Base-by-base conservation (phyloP, 2,113 vertebrate genomes). In the Pachycephala philippinensis region DNA sequence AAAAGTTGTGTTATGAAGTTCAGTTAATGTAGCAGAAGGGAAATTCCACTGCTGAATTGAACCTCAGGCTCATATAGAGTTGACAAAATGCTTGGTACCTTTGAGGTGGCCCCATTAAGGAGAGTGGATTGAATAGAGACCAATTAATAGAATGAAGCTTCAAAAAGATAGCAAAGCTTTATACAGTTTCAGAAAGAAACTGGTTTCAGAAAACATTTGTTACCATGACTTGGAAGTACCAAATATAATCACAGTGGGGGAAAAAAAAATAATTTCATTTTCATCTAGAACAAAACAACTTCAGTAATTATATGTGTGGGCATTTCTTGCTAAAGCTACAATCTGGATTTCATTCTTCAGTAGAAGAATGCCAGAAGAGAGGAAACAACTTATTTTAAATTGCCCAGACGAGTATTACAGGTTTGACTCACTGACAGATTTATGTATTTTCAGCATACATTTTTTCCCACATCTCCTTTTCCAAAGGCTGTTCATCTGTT, bases 351-450 rank as follows among this genome's bases (percentile, higher is more conserved):
- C 75, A 61, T 78, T 56, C 49, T 89, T 92, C 54, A 87, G 9
- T 15, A 59, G 68, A 42, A 77, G 56, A 86, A 77, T 56, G 64
- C 65, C 79, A 82, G 83, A 95, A 89, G 78, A 92, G 76, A 96
- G 83, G 87, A 97, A 96, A 90, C 49, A 71, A 57, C 54, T 79
- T 33, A 80, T 92, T 97, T 94, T 52, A 92, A 94, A 97, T 93
- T 88, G 69, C 65, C 84, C 44, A 56, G 86, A 92, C 69, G 11
- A 52, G 53, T 79, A 97, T 83, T 91, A 90, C n/a, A 87, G 61
- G 53, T 63, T 92, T 91, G 69, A 88, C 64, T 93, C 85, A 70
- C 37, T 59, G 74, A 40, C 7, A 81, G 84, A 96, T 79, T 45
- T 76, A 91, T 82, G 52, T 82, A 77, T 90, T 96, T 96, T 91